Evolutionary conservation across 2,888 invertebrate genomes (phyloP), one percentile per base, ranked within the genome.

Genomic region (Loripinus fragilis): DNA sequence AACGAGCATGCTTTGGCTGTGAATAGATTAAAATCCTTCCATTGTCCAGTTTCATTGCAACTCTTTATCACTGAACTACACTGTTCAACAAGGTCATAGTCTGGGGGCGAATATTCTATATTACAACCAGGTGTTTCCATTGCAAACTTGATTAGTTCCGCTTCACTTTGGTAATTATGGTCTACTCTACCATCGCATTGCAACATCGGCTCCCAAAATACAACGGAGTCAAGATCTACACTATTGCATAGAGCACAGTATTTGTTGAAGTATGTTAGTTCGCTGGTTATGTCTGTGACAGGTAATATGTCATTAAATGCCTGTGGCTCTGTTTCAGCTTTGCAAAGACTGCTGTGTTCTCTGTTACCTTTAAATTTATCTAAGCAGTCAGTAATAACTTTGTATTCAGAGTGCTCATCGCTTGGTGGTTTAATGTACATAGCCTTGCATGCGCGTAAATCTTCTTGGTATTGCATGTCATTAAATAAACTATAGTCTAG

Each of bases 301-400:
- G 67, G 67, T 17, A 67, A 1, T n/a, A 42, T 45, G 42, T 67
- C 42, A 2, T 23, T 23, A 67, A 67, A 67, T 28, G 67, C 12
- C 1, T 10, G 3, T 10, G 3, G 17, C 10, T 8, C 42, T 12
- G 5, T 10, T 33, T 5, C 12, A 3, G 30, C 1, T 33, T 17
- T 17, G 52, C 60, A 60, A 33, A 15, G 30, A 8, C 12, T 38
- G 38, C 7, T 38, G 38, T 38, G 38, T 38, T 38, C 38, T 38
- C 7, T 8, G 38, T 38, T 38, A n/a, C n/a, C 48, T 10, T 5
- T 15, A 55, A 28, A 7, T 41, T 7, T 15, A 45, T 20, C n/a
- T 17, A 20, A 20, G n/a, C 45, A 45, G 10, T 12, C 20, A 17
- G 45, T 12, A 15, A 45, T 20, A 15, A 20, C n/a, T 20, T 45